Evolutionary conservation across 2,888 invertebrate species (phyloP).

Genomic region (Stenoptilia bipunctidactyla): DNA sequence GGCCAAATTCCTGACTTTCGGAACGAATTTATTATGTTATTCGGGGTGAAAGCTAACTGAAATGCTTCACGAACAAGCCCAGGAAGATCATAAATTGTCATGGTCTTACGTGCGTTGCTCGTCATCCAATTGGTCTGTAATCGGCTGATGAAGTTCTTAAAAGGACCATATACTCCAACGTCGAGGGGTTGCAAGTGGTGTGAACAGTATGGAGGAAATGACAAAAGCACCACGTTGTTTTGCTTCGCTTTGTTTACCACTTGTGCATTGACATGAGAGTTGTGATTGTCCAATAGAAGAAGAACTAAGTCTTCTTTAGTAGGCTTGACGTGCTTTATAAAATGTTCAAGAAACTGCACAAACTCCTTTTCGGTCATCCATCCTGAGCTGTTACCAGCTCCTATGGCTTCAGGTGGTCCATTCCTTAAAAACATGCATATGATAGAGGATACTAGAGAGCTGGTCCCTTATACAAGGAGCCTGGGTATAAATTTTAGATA

Average conservation of each 20-base stretch:
- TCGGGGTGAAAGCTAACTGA: slow-evolving; percentile 10
- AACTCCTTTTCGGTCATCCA: slow-evolving; percentile 27
- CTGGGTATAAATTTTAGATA: too few species aligned
- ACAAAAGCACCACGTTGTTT: slow-evolving; percentile 20
- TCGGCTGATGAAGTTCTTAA: slow-evolving; percentile 10
- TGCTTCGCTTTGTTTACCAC: slow-evolving; percentile 18
- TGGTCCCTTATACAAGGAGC: too few species aligned
- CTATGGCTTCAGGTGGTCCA: slow-evolving; percentile 25
- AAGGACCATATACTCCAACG: slow-evolving; percentile 12
- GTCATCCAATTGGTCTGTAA: background rate
- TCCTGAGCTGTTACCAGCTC: slow-evolving; percentile 25
- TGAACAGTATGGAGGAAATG: slow-evolving; percentile 23
- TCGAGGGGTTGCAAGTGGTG: slow-evolving; percentile 15
- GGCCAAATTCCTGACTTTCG: slow-evolving; percentile 18
- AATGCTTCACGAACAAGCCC: slow-evolving; percentile 16
- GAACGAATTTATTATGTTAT: slow-evolving; percentile 16
- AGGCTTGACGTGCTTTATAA: slow-evolving; percentile 18
- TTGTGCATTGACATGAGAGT: slow-evolving; percentile 21
- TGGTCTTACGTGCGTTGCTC: slow-evolving; percentile 18
- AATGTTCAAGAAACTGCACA: slow-evolving; percentile 24
- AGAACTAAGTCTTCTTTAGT: slow-evolving; percentile 19
- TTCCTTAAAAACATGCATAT: slow-evolving; percentile 17
- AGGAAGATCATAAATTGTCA: slow-evolving; percentile 16
- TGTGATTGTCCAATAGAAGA: slow-evolving; percentile 26
- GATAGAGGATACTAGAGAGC: too few species aligned